phyloP scores from a whole-genome alignment of 2,797 vertebrate species.

The Scomberomorus guttatus region DNA sequence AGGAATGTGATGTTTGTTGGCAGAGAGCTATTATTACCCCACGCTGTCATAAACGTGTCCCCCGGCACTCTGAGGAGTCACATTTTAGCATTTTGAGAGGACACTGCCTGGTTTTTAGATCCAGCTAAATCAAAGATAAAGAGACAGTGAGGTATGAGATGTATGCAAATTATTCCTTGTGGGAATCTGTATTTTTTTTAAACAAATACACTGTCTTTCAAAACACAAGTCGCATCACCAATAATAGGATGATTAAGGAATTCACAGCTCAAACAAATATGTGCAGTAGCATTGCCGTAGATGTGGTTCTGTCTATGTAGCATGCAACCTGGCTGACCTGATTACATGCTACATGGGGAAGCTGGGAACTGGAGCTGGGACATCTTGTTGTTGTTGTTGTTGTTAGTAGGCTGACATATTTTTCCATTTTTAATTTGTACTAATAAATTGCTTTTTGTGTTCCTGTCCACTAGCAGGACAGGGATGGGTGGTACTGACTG shows the following conservation, averaged over 20 bases:
- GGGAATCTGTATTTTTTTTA: slow-evolving; percentile 53
- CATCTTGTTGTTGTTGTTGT: background rate
- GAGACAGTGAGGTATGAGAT: slow-evolving; percentile 58
- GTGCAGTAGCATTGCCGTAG: background rate
- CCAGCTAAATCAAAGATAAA: slow-evolving; percentile 62
- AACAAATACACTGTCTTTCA: slow-evolving; percentile 56
- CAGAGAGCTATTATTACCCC: slow-evolving; percentile 72
- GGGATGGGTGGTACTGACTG: background rate
- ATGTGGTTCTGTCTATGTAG: slow-evolving; percentile 11
- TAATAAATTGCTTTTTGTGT: background rate
- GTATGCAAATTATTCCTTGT: slow-evolving; percentile 66
- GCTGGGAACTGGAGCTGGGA: background rate
- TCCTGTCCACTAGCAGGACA: background rate
- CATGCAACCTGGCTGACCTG: background rate
- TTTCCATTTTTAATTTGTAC: slow-evolving; percentile 5
- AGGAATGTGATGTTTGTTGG: slow-evolving; percentile 44
- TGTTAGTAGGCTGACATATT: background rate
- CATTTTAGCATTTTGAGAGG: slow-evolving; percentile 69
- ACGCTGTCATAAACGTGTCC: slow-evolving; percentile 43
- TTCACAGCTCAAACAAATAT: slow-evolving; percentile 32
- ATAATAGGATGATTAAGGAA: slow-evolving; percentile 34
- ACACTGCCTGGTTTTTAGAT: slow-evolving; percentile 46
- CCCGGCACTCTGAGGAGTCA: slow-evolving; percentile 62
- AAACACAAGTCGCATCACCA: slow-evolving; percentile 37
- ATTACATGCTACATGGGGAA: too few species aligned